A percentile compares a stretch with the other conserved stretches of the same genome.
Evolutionary conservation across 2,113 vertebrate genomes (phyloP).

Genomic region (Tautogolabrus adspersus): DNA sequence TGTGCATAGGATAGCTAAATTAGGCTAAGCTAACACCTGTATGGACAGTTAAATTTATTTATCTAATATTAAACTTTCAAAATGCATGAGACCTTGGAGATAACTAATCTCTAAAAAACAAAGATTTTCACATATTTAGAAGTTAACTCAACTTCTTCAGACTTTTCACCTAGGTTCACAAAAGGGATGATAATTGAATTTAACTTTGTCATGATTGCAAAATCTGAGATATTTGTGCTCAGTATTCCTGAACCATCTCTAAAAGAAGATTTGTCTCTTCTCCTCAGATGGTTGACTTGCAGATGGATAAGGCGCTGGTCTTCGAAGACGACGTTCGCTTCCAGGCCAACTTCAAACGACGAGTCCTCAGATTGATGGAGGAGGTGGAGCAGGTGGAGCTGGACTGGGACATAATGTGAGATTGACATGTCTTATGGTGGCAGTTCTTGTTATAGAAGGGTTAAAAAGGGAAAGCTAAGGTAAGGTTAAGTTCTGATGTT

Average conservation of each 20-base stretch:
- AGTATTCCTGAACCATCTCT: not conserved
- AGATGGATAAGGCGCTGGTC: slow-evolving; percentile 87
- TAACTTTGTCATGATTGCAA: no score
- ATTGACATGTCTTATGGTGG: not conserved
- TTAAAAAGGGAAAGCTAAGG: not conserved
- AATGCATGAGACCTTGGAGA: no score
- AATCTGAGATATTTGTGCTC: not conserved
- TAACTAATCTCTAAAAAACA: no score
- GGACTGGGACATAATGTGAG: slow-evolving; percentile 96
- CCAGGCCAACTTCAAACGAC: slow-evolving; percentile 89
- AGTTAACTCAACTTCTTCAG: no score
- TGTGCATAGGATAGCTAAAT: not conserved
- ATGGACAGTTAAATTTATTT: no score
- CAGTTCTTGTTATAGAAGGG: not conserved
- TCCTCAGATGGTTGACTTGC: slow-evolving; percentile 86
- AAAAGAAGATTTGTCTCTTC: not conserved
- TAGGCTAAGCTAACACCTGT: not conserved
- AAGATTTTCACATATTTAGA: no score
- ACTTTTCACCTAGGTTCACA: no score
- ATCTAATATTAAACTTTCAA: no score
- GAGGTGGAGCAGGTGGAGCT: slow-evolving; percentile 85
- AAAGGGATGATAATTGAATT: no score
- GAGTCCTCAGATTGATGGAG: slow-evolving; percentile 87
- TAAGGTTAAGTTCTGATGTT: not conserved
- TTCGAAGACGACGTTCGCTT: slow-evolving; percentile 95